Base-by-base conservation (phyloP, 2,113 vertebrate species). In the Chauna torquata region DNA sequence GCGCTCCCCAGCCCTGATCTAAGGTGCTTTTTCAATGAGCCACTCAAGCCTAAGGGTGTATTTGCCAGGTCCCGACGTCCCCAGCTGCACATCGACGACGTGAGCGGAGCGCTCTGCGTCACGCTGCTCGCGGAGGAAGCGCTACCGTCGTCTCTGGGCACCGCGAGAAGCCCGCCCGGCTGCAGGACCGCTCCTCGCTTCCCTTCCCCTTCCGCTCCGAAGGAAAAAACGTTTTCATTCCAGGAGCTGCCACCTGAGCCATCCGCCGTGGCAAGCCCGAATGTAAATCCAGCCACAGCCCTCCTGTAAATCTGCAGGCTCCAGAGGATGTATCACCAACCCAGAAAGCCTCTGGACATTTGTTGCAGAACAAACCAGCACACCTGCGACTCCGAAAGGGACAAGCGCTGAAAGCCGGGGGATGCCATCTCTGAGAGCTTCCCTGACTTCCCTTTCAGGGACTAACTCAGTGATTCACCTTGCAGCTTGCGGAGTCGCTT, bases 141-240 rank as follows among this genome's bases (percentile, higher is more conserved):
- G 3, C 25, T 11, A 36, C 34, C 32, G 6, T 6, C 28, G 55
- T 2, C 14, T 61, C 5, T 40, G 58, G 66, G n/a, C 25, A 58
- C 47, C 47, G 9, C 0, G 0, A 82, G 40, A 32, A 91, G 68
- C 45, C 24, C 45, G 50, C 34, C 11, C 3, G 1, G 34, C 62
- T 14, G 5, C 44, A 52, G 16, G 34, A 24, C 6, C 58, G 54
- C 11, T 1, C 25, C 45, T 27, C 3, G 1, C 16, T 40, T 54
- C 42, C 64, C 59, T 49, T 70, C 14, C 16, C 27, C 14, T 66
- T 12, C 49, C 64, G 44, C 61, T 68, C 64, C 57, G 38, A 68
- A 40, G 30, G 9, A 9, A 30, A 18, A 36, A 23, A 24, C 0
- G 8, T 27, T 40, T 47, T 18, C 38, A 32, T 22, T 54, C 36